phyloP scores from a whole-genome alignment of 2,888 invertebrate genomes.

The Lydus trimaculatus region DNA sequence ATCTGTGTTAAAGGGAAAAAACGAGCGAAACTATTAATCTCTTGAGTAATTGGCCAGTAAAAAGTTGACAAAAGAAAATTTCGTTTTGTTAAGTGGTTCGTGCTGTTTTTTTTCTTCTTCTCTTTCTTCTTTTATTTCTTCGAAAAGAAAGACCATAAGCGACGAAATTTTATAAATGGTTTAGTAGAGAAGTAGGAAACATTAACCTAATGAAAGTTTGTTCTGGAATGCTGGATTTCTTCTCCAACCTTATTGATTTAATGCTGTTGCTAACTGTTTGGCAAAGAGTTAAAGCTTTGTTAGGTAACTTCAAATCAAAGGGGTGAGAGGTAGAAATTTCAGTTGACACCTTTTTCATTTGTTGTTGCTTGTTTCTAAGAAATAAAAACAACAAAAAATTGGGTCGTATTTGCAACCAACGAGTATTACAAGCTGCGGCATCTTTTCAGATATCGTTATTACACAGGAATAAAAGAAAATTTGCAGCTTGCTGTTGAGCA shows the following conservation, averaged over 20 bases:
- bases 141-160: background rate
- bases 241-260: background rate
- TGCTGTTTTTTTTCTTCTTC: background rate
- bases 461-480: background rate
- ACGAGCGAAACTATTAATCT: conserved; percentile 26
- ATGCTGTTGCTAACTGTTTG: background rate
- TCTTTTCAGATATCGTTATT: background rate
- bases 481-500: background rate
- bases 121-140: background rate
- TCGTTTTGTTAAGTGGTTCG: background rate
- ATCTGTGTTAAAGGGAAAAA: conserved; percentile 10
- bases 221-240: background rate
- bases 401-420: background rate
- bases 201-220: conserved; percentile 2
- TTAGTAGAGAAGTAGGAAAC: background rate
- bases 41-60: conserved; percentile 31
- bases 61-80: conserved; percentile 26
- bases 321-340: background rate
- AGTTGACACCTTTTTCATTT: background rate
- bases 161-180: conserved; percentile 8
- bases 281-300: background rate
- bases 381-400: background rate
- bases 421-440: background rate
- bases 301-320: no score
- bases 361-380: background rate